Conservation (phyloP, 1,140 invertebrate genomes). For the Pomacea maculata region DNA sequence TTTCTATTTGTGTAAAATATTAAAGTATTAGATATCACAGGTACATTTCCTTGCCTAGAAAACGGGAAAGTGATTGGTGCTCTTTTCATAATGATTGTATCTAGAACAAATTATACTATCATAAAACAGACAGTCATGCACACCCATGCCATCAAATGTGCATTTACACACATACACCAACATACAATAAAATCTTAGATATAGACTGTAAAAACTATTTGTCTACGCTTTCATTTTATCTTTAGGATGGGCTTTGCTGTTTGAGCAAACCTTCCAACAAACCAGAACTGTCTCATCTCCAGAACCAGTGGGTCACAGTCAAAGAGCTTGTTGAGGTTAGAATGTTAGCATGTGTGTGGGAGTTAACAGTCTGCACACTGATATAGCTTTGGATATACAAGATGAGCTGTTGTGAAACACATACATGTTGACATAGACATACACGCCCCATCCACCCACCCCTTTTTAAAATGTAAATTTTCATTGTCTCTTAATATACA, state of each 20-base stretch:
- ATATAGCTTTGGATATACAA: no score
- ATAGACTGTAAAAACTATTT: neutral
- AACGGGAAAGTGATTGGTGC: no score
- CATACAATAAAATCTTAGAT: no score
- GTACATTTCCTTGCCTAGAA: no score
- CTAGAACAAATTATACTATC: no score
- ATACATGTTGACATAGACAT: no score
- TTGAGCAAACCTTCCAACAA: slow-evolving; percentile 56
- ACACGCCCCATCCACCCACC: neutral
- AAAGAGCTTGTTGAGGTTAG: slow-evolving; percentile 57
- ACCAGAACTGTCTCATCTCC: slow-evolving; percentile 56
- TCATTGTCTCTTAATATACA: neutral
- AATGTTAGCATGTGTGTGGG: neutral
- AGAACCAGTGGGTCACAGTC: slow-evolving; percentile 59
- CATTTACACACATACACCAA: neutral
- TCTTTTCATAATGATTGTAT: no score
- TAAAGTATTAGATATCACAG: neutral
- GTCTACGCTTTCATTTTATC: neutral
- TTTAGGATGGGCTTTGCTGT: slow-evolving; percentile 57
- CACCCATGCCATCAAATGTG: neutral
- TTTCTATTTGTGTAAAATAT: neutral
- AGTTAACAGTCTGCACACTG: neutral
- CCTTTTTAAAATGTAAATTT: neutral
- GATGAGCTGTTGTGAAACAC: no score
- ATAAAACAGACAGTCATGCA: no score